These are phyloP conservation scores for Herpailurus yagouaroundi DNA, from an alignment of 2,113 vertebrate genomes.

Conservation along the genomic window DNA sequence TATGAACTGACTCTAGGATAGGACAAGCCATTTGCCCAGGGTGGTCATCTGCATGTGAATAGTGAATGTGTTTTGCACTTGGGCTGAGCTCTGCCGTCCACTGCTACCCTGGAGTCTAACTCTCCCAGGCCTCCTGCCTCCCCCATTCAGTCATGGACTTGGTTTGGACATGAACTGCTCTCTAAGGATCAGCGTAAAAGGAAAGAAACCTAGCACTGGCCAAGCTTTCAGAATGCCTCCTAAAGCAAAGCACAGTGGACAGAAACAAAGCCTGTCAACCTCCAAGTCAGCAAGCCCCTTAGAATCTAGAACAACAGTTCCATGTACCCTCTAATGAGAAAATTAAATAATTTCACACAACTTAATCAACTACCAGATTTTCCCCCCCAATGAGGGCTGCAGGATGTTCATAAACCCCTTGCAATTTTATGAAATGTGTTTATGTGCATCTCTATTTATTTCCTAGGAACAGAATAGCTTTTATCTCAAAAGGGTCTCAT, in stretches of 20 bases:
- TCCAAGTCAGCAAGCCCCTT: background rate
- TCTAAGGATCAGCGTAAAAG: background rate
- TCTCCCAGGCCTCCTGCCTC: background rate
- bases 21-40: background rate
- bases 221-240: background rate
- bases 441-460: background rate
- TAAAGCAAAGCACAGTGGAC: background rate
- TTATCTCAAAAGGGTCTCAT: conserved; percentile 19
- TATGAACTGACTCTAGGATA: background rate
- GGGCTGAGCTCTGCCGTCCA: background rate
- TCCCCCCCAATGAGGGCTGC: background rate
- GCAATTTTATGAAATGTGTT: background rate
- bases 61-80: background rate
- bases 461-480: background rate
- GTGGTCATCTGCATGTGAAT: background rate
- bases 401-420: background rate
- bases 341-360: background rate
- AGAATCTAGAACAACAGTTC: background rate
- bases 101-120: background rate
- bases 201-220: background rate
- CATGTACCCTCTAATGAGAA: background rate
- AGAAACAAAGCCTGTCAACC: background rate
- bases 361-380: background rate
- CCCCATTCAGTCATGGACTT: background rate
- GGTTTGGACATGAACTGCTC: background rate